Evolutionary conservation across 2,797 vertebrate species (phyloP), one percentile per base, ranked within the genome.

Genomic region (Fratercula arctica): DNA sequence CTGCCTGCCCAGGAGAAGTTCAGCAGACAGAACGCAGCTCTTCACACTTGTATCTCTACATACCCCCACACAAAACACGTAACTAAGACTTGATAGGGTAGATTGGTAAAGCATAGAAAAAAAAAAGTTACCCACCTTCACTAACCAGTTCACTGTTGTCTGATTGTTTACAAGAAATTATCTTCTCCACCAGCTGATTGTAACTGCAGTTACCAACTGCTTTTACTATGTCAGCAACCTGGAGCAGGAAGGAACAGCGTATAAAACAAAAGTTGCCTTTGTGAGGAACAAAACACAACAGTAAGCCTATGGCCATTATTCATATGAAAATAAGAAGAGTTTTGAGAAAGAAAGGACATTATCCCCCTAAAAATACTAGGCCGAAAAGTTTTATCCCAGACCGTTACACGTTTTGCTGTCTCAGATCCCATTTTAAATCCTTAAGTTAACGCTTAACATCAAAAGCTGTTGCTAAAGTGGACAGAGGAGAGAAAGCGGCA

Each of bases 131-230:
- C 98, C 96, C 97, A 99, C 99, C 99, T 99, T 99, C 99, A 73
- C 99, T 99, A 96, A 99, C 99, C 96, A 99, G 98, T 97, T 99
- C 99, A 81, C 99, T 99, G 98, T 98, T 99, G 94, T 99, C 99
- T 6, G 99, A 99, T 97, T 99, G 99, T 96, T 99, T 99, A 98
- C 99, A 99, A 94, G 98, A 99, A 97, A 99, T 99, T 21, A 99
- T 99, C 98, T 99, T 99, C 98, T 99, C 99, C 85, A 99, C 99
- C 93, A 99, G 98, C 97, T 99, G 99, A 98, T 99, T 99, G 97
- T 99, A 99, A 97, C 99, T 99, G 98, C 99, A 99, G 98, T 99
- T 99, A 93, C 99, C 99, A 97, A 99, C 99, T 78, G 99, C 99
- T 97, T 99, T 99, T 92, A 99, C 99, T 96, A 99, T 98, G 97